These are phyloP conservation scores for Heliconius hewitsoni DNA, from an alignment of 1,140 invertebrate genomes.

Conservation along the genomic window DNA sequence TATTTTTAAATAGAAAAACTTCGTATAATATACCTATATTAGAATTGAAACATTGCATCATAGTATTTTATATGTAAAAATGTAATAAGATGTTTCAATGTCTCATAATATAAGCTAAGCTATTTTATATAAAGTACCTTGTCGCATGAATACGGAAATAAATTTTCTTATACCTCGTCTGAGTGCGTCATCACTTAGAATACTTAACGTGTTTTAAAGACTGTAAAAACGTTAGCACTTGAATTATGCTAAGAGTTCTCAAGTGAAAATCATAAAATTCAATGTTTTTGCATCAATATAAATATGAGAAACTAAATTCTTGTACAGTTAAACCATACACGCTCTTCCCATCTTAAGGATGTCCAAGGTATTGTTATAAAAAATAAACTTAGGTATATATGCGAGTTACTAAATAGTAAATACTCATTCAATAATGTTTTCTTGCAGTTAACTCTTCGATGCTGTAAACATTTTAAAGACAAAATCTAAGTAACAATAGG, in stretches of 20 bases:
- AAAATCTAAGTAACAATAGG: too few relatives aligned
- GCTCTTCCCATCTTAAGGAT: too few relatives aligned
- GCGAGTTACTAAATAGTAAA: too few relatives aligned
- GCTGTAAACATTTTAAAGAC: too few relatives aligned
- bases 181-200: constrained; percentile 36
- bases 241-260: constrained; percentile 1
- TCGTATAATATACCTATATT: too few relatives aligned
- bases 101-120: constrained; percentile 8
- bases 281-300: not conserved
- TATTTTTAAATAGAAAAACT: too few relatives aligned
- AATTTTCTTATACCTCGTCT: constrained; percentile 26
- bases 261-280: not conserved
- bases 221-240: constrained; percentile 37
- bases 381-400: not conserved
- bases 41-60: not conserved
- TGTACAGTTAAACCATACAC: too few relatives aligned
- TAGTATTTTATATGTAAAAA: not conserved
- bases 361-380: too few relatives aligned
- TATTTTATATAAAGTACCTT: constrained; percentile 27
- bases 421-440: too few relatives aligned
- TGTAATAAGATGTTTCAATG: not conserved
- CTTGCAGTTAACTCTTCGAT: too few relatives aligned
- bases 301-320: not conserved
- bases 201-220: constrained; percentile 36
- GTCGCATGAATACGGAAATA: constrained; percentile 36